These are phyloP conservation scores for Mungos mungo DNA, from an alignment of 2,113 vertebrate genomes.

Conservation along the genomic window DNA sequence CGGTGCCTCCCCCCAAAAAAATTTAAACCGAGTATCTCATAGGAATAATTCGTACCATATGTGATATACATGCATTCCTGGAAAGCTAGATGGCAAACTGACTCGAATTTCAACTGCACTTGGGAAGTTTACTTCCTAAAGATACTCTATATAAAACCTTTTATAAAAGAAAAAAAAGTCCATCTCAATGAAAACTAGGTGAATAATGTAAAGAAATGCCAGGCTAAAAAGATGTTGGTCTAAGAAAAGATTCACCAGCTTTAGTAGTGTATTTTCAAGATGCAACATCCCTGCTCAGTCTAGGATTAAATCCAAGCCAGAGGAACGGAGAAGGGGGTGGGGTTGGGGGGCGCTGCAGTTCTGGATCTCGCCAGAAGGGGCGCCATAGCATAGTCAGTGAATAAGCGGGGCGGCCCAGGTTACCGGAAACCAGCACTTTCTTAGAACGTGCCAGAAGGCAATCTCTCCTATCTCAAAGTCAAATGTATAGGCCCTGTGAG, in stretches of 20 bases:
- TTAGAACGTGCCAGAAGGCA: background rate
- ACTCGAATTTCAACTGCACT: background rate
- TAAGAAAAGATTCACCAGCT: background rate
- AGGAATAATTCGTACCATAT: background rate
- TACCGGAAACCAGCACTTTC: background rate
- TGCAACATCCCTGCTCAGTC: background rate
- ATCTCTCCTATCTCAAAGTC: background rate
- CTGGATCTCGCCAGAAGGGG: background rate
- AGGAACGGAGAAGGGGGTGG: background rate
- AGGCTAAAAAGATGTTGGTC: background rate
- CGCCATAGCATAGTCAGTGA: background rate
- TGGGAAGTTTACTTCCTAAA: conserved; percentile 26
- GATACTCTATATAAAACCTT: background rate
- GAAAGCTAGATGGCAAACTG: background rate
- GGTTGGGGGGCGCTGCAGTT: background rate
- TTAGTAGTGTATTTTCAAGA: background rate
- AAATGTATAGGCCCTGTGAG: background rate
- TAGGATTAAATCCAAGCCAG: background rate
- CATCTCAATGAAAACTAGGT: background rate
- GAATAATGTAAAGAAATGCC: background rate
- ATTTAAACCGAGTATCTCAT: background rate
- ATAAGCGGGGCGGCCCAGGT: background rate
- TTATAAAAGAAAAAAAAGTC: background rate
- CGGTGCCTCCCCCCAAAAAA: no score
- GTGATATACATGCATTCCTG: background rate